phyloP scores from a whole-genome alignment of 1,140 invertebrate genomes.

The Euschistus heros region DNA sequence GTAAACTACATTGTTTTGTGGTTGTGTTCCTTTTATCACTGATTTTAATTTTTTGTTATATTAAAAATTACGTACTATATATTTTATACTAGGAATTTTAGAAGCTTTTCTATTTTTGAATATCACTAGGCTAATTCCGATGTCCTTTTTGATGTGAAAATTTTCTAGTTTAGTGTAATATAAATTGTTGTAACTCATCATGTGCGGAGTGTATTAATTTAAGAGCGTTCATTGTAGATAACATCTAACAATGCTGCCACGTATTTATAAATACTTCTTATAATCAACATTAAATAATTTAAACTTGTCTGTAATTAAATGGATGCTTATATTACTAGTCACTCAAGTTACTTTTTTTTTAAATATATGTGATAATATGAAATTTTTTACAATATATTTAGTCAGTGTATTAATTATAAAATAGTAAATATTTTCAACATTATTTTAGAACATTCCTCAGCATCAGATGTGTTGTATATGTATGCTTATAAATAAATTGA shows the following conservation, averaged over 20 bases:
- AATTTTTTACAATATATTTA: background rate
- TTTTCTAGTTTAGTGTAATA: conserved; percentile 25
- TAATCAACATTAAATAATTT: too few relatives aligned
- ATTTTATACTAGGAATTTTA: conserved; percentile 25
- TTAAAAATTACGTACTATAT: conserved; percentile 21
- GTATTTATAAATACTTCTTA: too few relatives aligned
- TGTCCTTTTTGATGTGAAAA: conserved; percentile 26
- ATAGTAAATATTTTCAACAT: background rate
- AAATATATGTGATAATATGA: background rate
- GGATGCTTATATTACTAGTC: too few relatives aligned
- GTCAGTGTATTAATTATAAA: background rate
- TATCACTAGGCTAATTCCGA: conserved; percentile 25
- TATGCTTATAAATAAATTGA: background rate
- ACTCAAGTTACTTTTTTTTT: background rate
- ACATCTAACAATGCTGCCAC: too few relatives aligned
- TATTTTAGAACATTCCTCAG: background rate
- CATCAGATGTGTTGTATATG: background rate
- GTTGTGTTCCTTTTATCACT: conserved; percentile 29
- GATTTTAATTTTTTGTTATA: conserved; percentile 24
- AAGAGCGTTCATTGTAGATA: conserved; percentile 20
- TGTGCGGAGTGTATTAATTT: conserved; percentile 21
- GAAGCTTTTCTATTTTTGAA: conserved; percentile 25
- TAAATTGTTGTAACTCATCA: conserved; percentile 13
- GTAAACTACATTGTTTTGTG: conserved; percentile 27
- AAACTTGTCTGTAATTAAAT: too few relatives aligned